These are phyloP conservation scores for Clarias batrachus DNA, from an alignment of 2,113 vertebrate genomes.

Conservation along the genomic window DNA sequence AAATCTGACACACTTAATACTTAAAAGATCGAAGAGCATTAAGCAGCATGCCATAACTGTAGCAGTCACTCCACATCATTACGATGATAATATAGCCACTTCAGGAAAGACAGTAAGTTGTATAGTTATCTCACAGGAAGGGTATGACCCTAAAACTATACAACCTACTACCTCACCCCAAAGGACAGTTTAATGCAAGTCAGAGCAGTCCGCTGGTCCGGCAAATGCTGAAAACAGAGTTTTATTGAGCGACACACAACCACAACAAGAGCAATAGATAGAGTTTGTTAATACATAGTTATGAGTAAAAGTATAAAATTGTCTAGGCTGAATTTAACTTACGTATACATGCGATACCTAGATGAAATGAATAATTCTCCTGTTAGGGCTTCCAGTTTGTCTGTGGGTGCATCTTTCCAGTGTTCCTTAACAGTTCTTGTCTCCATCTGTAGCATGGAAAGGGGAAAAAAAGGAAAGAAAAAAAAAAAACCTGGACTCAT, in stretches of 20 bases:
- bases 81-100: slow-evolving; percentile 85
- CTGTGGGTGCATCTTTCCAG: not conserved
- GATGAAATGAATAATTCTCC: not conserved
- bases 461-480: not conserved
- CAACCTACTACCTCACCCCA: slow-evolving; percentile 99
- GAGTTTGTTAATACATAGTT: not conserved
- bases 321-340: not conserved
- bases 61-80: slow-evolving; percentile 11
- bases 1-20: not conserved
- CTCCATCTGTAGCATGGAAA: slow-evolving; percentile 18
- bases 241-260: not conserved
- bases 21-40: not conserved
- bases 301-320: not conserved
- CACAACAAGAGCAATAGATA: not conserved
- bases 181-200: slow-evolving; percentile 78
- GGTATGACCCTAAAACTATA: slow-evolving; percentile 98
- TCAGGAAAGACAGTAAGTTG: slow-evolving; percentile 99
- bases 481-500: slow-evolving; percentile 1
- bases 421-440: not conserved
- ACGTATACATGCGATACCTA: slow-evolving; percentile 14
- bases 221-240: not conserved
- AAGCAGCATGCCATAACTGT: not conserved
- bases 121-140: slow-evolving; percentile 97
- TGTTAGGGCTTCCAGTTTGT: not conserved
- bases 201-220: slow-evolving; percentile 32